Base-by-base conservation (phyloP, 2,113 vertebrate genomes). In the Scomber scombrus region DNA sequence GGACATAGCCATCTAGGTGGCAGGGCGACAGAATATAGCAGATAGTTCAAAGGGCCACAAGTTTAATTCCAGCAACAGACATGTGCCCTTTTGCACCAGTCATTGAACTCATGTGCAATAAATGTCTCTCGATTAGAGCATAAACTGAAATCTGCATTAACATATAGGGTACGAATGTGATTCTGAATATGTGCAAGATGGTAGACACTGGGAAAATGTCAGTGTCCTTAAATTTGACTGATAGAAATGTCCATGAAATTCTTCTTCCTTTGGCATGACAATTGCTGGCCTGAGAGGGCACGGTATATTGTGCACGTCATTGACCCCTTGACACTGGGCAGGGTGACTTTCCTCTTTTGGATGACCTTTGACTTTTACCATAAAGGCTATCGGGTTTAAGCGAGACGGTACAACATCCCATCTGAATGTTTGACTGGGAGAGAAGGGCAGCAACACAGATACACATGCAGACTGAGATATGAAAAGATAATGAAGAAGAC, bases 331-430 rank as follows among this genome's bases (percentile, higher is more conserved):
- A 78, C 70, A 45, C 66, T 1, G 40, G 19, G 19, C 72, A 54
- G 64, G 65, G 65, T 57, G 57, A 63, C 70, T 85, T 92, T 91
- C 81, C 82, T 85, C 78, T 90, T 82, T 87, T 67, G 71, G 60
- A 63, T 58, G 81, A 88, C 83, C 82, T 87, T 67, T 88, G 82
- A 80, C 79, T 71, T 77, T 88, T 81, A 83, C 63, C 69, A 51
- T 12, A 46, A 60, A 62, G 72, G 26, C 43, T 69, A 65, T 85
- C 31, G 45, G 15, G 63, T 86, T 91, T 79, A 85, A 75, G 52
- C 10, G 2, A 72, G 65, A 62, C 26, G 51, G 57, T 14, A 29
- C n/a, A 45, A 29, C 13, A 6, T 61, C 54, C 29, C 3, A 34
- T 34, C n/a, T 46, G 21, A 43, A 14, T 34, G n/a, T 61, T 11